Evolutionary conservation across 2,888 invertebrate species (phyloP).

Genomic region (Argyresthia albistria): DNA sequence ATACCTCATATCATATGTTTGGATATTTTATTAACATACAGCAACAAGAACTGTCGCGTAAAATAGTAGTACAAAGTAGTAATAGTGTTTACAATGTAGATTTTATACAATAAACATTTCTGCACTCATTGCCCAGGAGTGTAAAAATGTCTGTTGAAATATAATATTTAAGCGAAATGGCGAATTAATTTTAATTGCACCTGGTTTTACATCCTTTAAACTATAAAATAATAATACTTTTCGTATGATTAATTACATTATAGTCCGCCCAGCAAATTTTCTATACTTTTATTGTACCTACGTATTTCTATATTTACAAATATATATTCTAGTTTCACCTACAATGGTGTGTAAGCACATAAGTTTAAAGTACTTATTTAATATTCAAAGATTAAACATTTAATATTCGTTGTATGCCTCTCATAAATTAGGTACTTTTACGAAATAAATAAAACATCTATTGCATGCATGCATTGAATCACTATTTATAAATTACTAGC

Average conservation of each 20-base stretch:
- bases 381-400: no score
- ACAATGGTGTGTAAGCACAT: background rate
- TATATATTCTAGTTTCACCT: constrained; percentile 4
- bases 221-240: background rate
- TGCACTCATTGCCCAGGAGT: constrained; percentile 62
- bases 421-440: no score
- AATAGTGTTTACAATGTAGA: background rate
- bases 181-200: no score
- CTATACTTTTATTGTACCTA: constrained; percentile 3
- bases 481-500: no score
- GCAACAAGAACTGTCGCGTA: no score
- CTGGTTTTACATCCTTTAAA: no score
- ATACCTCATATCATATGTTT: background rate
- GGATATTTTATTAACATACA: background rate
- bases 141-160: constrained; percentile 35
- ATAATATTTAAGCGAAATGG: no score
- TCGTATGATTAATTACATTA: constrained; percentile 15
- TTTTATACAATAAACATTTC: constrained; percentile 27
- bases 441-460: no score
- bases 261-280: constrained; percentile 39
- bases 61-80: no score
- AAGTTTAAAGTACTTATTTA: no score
- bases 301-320: constrained; percentile 25
- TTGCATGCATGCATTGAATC: no score
- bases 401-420: no score